These are phyloP conservation scores for Liposcelis brunnea DNA, from an alignment of 2,888 invertebrate species.

Conservation along the genomic window DNA sequence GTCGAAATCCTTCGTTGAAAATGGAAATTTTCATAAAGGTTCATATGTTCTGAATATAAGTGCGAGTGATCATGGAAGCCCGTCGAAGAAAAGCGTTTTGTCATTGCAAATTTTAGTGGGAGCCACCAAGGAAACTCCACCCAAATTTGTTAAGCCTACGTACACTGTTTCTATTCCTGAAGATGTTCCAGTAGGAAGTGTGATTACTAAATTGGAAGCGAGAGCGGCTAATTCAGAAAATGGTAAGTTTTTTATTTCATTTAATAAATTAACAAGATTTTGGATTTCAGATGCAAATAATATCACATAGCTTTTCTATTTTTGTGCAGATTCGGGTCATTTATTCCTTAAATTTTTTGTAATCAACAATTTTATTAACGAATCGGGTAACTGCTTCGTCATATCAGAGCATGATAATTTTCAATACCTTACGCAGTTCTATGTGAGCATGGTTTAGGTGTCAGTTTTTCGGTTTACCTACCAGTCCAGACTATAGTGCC, in stretches of 20 bases:
- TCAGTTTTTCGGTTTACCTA: too few relatives aligned
- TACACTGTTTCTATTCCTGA: slow-evolving; percentile 66
- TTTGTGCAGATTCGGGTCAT: too few relatives aligned
- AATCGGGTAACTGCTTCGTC: too few relatives aligned
- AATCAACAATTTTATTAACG: too few relatives aligned
- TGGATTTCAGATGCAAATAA: too few relatives aligned
- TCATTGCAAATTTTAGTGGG: slow-evolving; percentile 45
- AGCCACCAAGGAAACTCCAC: slow-evolving; percentile 62
- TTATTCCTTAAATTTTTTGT: too few relatives aligned
- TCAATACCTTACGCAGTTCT: too few relatives aligned
- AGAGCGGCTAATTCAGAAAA: slow-evolving; percentile 47
- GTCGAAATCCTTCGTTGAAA: slow-evolving; percentile 28
- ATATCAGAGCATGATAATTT: too few relatives aligned
- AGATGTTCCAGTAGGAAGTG: slow-evolving; percentile 54
- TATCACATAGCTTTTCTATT: too few relatives aligned
- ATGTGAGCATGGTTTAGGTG: too few relatives aligned
- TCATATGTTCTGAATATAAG: slow-evolving; percentile 52
- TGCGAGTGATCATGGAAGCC: slow-evolving; percentile 72
- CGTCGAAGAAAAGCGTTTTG: slow-evolving; percentile 49
- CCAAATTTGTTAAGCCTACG: slow-evolving; percentile 55
- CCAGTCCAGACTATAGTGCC: too few relatives aligned
- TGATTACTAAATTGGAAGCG: slow-evolving; percentile 62
- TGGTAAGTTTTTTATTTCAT: slow-evolving; percentile 34
- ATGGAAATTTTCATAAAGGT: slow-evolving; percentile 26
- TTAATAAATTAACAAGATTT: not conserved